A percentile compares a stretch with the other conserved stretches of the same genome.
phyloP scores from a whole-genome alignment of 2,113 vertebrate species.

The Daboia siamensis region DNA sequence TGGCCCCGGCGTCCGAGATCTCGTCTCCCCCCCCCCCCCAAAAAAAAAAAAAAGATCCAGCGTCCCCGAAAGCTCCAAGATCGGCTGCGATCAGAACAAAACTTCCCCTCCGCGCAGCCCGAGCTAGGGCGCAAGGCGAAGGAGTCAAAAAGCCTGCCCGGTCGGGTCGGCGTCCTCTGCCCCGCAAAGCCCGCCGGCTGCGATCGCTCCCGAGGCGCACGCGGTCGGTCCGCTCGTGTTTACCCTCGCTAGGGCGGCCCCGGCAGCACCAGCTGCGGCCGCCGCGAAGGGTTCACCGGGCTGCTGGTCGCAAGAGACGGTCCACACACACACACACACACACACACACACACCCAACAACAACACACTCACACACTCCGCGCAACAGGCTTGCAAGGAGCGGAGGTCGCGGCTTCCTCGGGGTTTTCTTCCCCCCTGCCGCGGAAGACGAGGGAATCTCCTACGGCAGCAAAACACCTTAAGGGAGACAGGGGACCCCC shows the following conservation, averaged over 20 bases:
- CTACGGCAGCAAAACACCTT: slow-evolving; percentile 64
- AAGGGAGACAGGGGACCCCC: not conserved
- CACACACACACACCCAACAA: too few species aligned
- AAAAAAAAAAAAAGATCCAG: too few species aligned
- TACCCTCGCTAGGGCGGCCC: not conserved
- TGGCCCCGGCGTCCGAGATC: not conserved
- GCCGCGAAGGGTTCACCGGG: not conserved
- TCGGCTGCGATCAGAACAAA: not conserved
- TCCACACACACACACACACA: too few species aligned
- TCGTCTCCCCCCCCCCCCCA: too few species aligned
- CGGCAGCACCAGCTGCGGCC: not conserved
- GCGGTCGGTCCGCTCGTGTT: not conserved
- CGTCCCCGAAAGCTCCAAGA: not conserved
- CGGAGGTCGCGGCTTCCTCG: fast-evolving
- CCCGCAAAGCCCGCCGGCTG: not conserved
- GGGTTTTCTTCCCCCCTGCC: not conserved
- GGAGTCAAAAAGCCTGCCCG: too few species aligned
- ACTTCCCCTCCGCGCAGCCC: not conserved
- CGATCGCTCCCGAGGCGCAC: not conserved
- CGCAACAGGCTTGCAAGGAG: not conserved
- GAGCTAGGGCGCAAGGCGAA: not conserved
- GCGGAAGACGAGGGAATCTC: not conserved
- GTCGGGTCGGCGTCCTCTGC: not conserved
- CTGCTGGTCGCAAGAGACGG: not conserved
- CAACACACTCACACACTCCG: not conserved